Conservation (phyloP, 2,113 vertebrate species). For the Amphiprion ocellaris region DNA sequence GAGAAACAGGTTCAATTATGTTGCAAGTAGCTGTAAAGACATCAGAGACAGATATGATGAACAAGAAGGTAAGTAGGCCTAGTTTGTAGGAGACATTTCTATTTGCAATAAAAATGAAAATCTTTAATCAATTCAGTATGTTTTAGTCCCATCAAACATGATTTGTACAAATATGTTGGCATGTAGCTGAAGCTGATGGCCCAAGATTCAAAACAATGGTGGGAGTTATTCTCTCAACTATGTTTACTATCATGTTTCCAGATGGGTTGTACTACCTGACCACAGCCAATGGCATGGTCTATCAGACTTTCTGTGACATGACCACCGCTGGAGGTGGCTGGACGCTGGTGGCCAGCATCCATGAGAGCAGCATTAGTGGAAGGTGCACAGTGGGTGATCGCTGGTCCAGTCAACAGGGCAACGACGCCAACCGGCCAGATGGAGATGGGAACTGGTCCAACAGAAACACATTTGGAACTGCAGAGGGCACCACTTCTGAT, state of each 20-base stretch:
- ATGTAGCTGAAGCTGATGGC: too few relatives aligned
- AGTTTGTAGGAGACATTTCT: not conserved
- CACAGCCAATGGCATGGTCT: constrained; percentile 39
- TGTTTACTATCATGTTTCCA: not conserved
- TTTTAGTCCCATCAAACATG: too few relatives aligned
- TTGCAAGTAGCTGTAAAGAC: constrained; percentile 50
- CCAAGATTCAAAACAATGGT: not conserved
- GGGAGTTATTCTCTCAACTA: not conserved
- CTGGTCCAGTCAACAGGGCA: constrained; percentile 39
- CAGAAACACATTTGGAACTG: constrained; percentile 36
- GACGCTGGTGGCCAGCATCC: constrained; percentile 42
- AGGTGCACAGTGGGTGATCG: constrained; percentile 16
- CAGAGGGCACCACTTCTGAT: constrained; percentile 11
- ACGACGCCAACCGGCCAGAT: not conserved
- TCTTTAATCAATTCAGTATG: too few relatives aligned
- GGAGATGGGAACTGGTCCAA: constrained; percentile 14
- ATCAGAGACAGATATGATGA: constrained; percentile 11
- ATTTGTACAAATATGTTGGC: too few relatives aligned
- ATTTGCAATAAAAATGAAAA: too few relatives aligned
- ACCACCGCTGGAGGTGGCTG: constrained; percentile 42
- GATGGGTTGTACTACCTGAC: constrained; percentile 49
- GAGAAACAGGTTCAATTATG: constrained; percentile 15
- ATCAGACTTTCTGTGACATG: constrained; percentile 57
- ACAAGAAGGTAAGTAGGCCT: constrained; percentile 15
- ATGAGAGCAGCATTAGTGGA: constrained; percentile 5